Evolutionary conservation across 2,113 vertebrate species (phyloP).

Genomic region (Labeo rohita): DNA sequence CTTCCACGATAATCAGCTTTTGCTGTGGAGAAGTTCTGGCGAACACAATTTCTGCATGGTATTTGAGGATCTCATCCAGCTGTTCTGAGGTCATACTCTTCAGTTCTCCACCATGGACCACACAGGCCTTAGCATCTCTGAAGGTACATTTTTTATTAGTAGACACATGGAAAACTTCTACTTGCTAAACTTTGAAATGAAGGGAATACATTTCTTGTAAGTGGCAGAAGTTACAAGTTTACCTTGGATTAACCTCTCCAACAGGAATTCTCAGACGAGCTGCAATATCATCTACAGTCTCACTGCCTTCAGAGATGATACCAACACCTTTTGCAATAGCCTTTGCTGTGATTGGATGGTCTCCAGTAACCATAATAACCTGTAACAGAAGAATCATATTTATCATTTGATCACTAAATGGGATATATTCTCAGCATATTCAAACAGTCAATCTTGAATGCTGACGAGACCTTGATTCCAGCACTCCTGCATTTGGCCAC

Average conservation of each 20-base stretch:
- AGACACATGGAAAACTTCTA: neutral
- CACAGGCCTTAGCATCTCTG: conserved; percentile 92
- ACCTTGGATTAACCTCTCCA: no score
- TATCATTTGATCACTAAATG: no score
- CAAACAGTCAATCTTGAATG: neutral
- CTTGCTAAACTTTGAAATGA: neutral
- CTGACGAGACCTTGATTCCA: conserved; percentile 85
- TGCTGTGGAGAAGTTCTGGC: no score
- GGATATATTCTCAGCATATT: neutral
- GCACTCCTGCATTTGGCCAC: conserved; percentile 92
- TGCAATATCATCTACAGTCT: conserved; percentile 92
- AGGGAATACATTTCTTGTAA: no score
- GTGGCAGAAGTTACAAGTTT: conserved; percentile 63
- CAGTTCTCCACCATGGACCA: conserved; percentile 87
- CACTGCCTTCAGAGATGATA: conserved; percentile 93
- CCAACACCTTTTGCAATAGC: conserved; percentile 93
- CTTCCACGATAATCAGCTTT: no score
- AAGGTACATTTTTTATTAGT: conserved; percentile 15
- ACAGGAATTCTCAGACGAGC: conserved; percentile 71
- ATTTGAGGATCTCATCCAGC: no score
- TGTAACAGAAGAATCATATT: conserved; percentile 50
- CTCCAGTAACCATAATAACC: conserved; percentile 96
- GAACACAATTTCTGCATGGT: no score
- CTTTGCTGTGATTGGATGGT: conserved; percentile 94
- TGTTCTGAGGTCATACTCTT: conserved; percentile 80